Base-by-base conservation (phyloP, 1,140 invertebrate genomes). In the Zaprionus capensis region DNA sequence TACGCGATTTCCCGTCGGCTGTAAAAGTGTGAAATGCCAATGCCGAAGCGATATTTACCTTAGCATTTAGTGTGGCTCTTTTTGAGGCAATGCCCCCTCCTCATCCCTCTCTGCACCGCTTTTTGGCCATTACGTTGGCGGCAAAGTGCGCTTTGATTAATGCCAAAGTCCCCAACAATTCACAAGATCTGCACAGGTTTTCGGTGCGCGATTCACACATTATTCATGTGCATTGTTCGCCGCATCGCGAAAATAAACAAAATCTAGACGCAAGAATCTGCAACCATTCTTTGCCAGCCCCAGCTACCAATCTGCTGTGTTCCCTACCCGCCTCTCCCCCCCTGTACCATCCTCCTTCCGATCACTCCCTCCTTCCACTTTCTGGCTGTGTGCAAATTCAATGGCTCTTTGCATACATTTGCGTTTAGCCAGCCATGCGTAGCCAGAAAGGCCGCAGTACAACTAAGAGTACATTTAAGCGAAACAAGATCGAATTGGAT, bases 401-500 rank as follows among this genome's bases (percentile, higher is more conserved):
- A 90, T 90, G 85, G 85, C 71, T 91, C 79, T 90, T 90, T 90
- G 85, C 85, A 90, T 90, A 85, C 81, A 90, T 90, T 90, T 90
- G 85, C 85, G 81, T 90, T 90, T 70, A 85, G 81, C 63, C 86
- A 90, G 86, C 85, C 81, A 90, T 90, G 85, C 85, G 85, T 90
- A 90, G 86, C 83, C 81, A 58, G 71, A 74, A 86, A 70, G 77
- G 63, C 62, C 69, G 69, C 68, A 86, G 79, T 81, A 82, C 77
- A 62, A 72, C 75, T 68, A 70, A 70, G n/a, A 51, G 82, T 84
- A 78, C 71, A 85, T 51, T 74, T 56, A 76, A 66, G n/a, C 17
- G 24, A 53, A 31, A 76, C 73, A 70, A 76, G 73, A 76, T 76
- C 73, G 61, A 71, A 66, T 26, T 5, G 7, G 4, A 28, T 12